Conservation (phyloP, 2,888 invertebrate genomes). For the Himalopsyche anomala region DNA sequence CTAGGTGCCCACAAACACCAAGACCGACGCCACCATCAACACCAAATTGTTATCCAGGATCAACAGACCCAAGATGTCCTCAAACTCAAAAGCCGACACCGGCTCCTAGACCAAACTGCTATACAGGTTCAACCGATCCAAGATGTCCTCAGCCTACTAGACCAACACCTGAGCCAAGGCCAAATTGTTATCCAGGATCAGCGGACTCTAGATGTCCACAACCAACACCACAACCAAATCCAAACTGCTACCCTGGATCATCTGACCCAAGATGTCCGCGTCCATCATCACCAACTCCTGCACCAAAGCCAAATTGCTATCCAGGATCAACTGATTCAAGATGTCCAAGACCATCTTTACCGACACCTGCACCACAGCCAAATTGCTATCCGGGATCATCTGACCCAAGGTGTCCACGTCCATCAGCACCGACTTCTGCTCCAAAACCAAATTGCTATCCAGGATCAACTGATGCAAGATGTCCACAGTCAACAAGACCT, state of each 20-base stretch:
- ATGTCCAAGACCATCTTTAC: background rate
- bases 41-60: conserved; percentile 69
- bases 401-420: no score
- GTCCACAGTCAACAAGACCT: conserved; percentile 69
- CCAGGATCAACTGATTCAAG: conserved; percentile 70
- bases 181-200: conserved; percentile 67
- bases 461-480: conserved; percentile 70
- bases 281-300: conserved; percentile 68
- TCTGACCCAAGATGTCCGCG: conserved; percentile 67
- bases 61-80: conserved; percentile 68
- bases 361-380: background rate
- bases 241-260: conserved; percentile 66
- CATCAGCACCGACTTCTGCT: background rate
- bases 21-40: conserved; percentile 69
- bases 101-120: conserved; percentile 66
- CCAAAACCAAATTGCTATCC: conserved; percentile 67
- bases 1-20: conserved; percentile 67
- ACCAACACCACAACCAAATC: conserved; percentile 46
- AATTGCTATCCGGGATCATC: background rate
- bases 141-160: conserved; percentile 69
- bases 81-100: conserved; percentile 65
- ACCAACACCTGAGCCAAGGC: conserved; percentile 65
- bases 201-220: conserved; percentile 68
- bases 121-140: conserved; percentile 70
- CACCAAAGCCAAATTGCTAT: conserved; percentile 63